phyloP scores from a whole-genome alignment of 2,797 vertebrate species.

The Heterohyrax brucei region DNA sequence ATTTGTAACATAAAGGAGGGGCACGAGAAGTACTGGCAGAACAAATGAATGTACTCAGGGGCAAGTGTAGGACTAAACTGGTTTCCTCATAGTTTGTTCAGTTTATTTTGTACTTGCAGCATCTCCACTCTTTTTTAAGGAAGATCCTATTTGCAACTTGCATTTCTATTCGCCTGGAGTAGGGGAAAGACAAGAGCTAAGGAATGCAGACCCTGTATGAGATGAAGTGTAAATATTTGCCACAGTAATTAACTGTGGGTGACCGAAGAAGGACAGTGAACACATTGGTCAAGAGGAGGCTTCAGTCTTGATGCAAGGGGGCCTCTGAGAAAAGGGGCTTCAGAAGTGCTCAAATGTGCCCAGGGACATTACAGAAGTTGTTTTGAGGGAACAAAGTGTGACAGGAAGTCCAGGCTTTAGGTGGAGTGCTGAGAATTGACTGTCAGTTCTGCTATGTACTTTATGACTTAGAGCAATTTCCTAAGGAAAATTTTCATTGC shows the following conservation, averaged over 20 bases:
- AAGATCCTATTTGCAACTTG: conserved; percentile 31
- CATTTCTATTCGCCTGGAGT: conserved; percentile 13
- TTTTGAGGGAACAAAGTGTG: conserved; percentile 35
- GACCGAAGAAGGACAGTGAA: conserved; percentile 20
- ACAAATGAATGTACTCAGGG: background rate
- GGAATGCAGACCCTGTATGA: background rate
- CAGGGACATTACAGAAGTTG: background rate
- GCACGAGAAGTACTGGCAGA: background rate
- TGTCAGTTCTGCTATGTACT: background rate
- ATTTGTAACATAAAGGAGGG: background rate
- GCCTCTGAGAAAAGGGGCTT: background rate
- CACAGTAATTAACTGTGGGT: conserved; percentile 56
- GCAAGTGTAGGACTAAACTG: background rate
- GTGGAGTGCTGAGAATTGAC: background rate
- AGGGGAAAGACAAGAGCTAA: background rate
- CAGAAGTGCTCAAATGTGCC: background rate
- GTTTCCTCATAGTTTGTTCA: background rate
- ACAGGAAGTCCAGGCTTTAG: background rate
- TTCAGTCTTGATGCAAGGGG: background rate
- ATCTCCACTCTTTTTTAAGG: conserved; percentile 55
- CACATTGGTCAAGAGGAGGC: background rate
- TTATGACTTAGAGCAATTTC: background rate
- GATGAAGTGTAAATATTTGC: conserved; percentile 55
- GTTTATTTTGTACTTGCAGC: conserved; percentile 46
- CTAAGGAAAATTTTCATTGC: background rate